Conservation (phyloP, 2,113 vertebrate genomes). For the Stigmatopora nigra region DNA sequence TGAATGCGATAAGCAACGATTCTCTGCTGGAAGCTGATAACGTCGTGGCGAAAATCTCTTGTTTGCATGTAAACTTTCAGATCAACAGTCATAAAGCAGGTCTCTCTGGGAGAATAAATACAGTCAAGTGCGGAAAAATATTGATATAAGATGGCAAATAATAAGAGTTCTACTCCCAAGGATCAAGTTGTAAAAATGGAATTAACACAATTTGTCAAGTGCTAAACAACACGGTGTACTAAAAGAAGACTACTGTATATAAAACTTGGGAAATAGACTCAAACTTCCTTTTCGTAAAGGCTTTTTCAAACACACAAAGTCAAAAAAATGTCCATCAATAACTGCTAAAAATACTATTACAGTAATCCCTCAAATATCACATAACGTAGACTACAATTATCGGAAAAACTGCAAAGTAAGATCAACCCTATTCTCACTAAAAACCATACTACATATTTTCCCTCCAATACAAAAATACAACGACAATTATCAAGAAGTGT, state of each 20-base stretch:
- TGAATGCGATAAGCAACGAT: conserved; percentile 40
- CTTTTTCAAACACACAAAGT: too few relatives aligned
- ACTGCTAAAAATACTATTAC: too few relatives aligned
- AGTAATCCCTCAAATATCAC: too few relatives aligned
- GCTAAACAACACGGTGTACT: not conserved
- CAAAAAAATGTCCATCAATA: too few relatives aligned
- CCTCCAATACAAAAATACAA: too few relatives aligned
- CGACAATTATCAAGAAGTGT: too few relatives aligned
- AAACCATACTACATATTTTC: too few relatives aligned
- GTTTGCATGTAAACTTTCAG: conserved; percentile 53
- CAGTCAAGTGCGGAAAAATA: conserved; percentile 19
- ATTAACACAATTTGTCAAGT: conserved; percentile 4
- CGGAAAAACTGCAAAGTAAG: too few relatives aligned
- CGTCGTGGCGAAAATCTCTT: conserved; percentile 48
- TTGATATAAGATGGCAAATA: conserved; percentile 31
- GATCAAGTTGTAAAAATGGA: conserved; percentile 9
- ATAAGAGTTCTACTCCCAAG: conserved; percentile 24
- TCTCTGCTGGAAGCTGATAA: conserved; percentile 46
- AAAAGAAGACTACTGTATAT: not conserved
- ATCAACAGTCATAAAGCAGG: conserved; percentile 44
- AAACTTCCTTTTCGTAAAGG: too few relatives aligned
- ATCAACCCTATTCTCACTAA: too few relatives aligned
- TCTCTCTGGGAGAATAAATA: conserved; percentile 49
- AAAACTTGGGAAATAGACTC: not conserved
- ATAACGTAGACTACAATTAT: too few relatives aligned